These are phyloP conservation scores for Chondrosia reniformis DNA, from an alignment of 37 sponge, comb jelly and placozoan species.

Conservation along the genomic window DNA sequence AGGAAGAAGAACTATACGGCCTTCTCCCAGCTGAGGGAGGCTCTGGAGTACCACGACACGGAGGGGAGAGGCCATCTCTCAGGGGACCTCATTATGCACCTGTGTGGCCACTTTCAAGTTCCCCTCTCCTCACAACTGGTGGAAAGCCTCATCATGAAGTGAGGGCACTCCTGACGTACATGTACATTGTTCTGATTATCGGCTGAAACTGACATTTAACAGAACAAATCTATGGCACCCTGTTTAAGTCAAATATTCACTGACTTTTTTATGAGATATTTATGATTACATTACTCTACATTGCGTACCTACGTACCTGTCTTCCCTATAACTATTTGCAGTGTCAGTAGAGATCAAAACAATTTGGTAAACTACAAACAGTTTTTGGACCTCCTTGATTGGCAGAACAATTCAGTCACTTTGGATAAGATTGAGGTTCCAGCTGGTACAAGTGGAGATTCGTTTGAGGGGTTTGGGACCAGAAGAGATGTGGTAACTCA, in stretches of 20 bases:
- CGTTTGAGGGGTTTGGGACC: conserved; percentile 22
- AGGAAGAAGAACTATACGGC: conserved; percentile 44
- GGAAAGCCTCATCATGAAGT: conserved; percentile 71
- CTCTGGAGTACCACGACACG: conserved; percentile 25
- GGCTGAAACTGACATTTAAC: background rate
- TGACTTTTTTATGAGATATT: no score
- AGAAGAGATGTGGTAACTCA: conserved; percentile 5
- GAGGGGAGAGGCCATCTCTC: conserved; percentile 40
- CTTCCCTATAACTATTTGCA: background rate
- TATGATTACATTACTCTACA: background rate
- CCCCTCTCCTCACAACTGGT: conserved; percentile 73
- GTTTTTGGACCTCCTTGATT: conserved; percentile 60
- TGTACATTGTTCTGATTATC: background rate
- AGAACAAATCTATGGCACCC: no score
- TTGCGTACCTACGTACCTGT: background rate
- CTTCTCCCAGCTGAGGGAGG: conserved; percentile 23
- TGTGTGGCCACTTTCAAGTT: conserved; percentile 27
- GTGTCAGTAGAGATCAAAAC: conserved; percentile 34
- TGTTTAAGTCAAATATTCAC: no score
- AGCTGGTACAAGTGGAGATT: conserved; percentile 15
- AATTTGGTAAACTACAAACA: conserved; percentile 56
- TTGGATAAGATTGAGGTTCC: conserved; percentile 6
- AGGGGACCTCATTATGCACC: conserved; percentile 25
- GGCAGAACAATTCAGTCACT: conserved; percentile 57
- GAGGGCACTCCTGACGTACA: conserved; percentile 1